Conservation (phyloP, 2,888 invertebrate species). For the Pseudanteris insignis region DNA sequence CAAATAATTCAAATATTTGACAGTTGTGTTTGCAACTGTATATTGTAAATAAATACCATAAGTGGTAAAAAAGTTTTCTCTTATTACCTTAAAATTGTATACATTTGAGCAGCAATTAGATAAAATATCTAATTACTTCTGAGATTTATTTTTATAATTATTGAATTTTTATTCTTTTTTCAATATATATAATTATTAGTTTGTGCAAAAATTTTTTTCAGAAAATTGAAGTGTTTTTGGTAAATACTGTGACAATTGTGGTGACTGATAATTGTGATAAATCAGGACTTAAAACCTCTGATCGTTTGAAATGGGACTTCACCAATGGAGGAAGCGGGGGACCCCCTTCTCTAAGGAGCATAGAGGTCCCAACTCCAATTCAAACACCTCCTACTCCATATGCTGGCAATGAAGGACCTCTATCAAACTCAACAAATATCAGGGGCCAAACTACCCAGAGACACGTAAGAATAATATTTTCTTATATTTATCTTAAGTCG, state of each 20-base stretch:
- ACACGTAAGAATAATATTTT: constrained; percentile 61
- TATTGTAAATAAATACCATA: too few species aligned
- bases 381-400: constrained; percentile 61
- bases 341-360: constrained; percentile 63
- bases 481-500: too few species aligned
- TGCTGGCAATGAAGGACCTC: constrained; percentile 61
- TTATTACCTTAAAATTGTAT: too few species aligned
- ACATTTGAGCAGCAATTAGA: too few species aligned
- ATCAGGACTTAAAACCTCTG: constrained; percentile 52
- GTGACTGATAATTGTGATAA: constrained; percentile 67
- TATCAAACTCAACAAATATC: constrained; percentile 62
- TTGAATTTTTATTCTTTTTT: too few species aligned
- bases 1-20: too few species aligned
- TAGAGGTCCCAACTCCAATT: constrained; percentile 61
- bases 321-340: constrained; percentile 64
- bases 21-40: too few species aligned
- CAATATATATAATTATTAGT: too few species aligned
- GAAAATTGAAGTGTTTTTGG: constrained; percentile 73
- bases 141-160: too few species aligned
- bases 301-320: constrained; percentile 60
- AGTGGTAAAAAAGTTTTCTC: too few species aligned
- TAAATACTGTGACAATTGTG: constrained; percentile 72
- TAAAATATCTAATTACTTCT: too few species aligned
- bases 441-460: constrained; percentile 63
- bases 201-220: too few species aligned